Conservation (phyloP, 2,113 vertebrate species). For the Menura novaehollandiae region DNA sequence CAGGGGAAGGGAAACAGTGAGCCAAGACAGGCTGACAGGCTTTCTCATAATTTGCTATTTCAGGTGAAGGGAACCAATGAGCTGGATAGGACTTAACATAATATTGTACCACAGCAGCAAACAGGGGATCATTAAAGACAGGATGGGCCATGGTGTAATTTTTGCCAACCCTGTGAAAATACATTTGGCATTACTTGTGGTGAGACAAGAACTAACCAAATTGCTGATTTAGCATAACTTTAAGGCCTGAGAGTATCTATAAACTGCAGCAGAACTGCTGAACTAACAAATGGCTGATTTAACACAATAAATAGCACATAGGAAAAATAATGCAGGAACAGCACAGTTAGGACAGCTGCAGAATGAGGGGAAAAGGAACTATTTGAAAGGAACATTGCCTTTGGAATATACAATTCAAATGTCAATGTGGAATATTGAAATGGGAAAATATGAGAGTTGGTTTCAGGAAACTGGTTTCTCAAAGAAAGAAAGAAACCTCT, state of each 20-base stretch:
- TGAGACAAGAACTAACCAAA: slow-evolving; percentile 3
- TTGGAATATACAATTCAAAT: not conserved
- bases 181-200: slow-evolving; percentile 29
- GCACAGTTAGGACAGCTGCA: slow-evolving; percentile 21
- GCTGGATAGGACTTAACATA: not conserved
- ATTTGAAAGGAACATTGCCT: not conserved
- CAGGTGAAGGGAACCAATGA: slow-evolving; percentile 21
- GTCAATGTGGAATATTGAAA: not conserved
- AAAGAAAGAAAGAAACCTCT: not conserved
- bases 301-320: slow-evolving; percentile 48
- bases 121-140: slow-evolving; percentile 34
- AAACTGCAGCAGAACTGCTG: not conserved
- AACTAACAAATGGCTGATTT: slow-evolving; percentile 60
- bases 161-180: not conserved
- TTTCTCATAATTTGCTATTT: slow-evolving; percentile 20
- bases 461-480: not conserved
- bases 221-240: slow-evolving; percentile 37
- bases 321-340: slow-evolving; percentile 43
- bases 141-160: not conserved
- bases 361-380: not conserved
- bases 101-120: not conserved
- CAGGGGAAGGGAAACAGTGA: not conserved
- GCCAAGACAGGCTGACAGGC: not conserved
- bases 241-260: slow-evolving; percentile 2
- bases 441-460: not conserved